A percentile compares a stretch with the other conserved stretches of the same genome.
Conservation (phyloP, 1,140 invertebrate genomes). For the Matsumurasca onukii region DNA sequence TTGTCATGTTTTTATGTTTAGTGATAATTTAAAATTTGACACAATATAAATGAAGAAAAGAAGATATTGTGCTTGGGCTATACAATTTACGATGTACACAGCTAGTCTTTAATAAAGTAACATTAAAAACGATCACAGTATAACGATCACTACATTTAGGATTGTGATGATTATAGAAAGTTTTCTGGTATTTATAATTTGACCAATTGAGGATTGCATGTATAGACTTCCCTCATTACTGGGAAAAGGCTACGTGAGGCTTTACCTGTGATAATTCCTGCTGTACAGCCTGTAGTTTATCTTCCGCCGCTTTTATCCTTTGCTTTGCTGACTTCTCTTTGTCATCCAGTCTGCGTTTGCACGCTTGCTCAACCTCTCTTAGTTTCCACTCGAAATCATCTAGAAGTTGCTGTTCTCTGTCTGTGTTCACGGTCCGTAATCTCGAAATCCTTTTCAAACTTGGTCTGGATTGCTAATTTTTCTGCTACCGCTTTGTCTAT, state of each 20-base stretch:
- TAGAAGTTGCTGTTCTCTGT: constrained; percentile 61
- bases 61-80: no score
- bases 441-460: constrained; percentile 64
- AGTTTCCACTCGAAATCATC: constrained; percentile 71
- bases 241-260: not conserved
- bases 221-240: no score
- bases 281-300: constrained; percentile 49
- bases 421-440: constrained; percentile 55
- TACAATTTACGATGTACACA: no score
- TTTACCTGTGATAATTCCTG: constrained; percentile 43
- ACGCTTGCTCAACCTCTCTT: constrained; percentile 60
- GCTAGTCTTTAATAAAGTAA: no score
- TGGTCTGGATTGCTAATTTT: constrained; percentile 56
- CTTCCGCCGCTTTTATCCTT: constrained; percentile 51
- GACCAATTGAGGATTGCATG: no score
- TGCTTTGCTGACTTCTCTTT: constrained; percentile 56
- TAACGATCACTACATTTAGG: no score
- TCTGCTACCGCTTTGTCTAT: constrained; percentile 59
- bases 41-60: no score
- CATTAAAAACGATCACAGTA: no score
- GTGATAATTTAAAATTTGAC: no score
- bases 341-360: constrained; percentile 61
- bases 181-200: no score
- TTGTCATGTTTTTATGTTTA: no score
- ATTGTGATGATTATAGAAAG: no score